Evolutionary conservation across 1,140 invertebrate species (phyloP), one percentile per base, ranked within the genome.

Genomic region (Caenorhabditis inopinata): DNA sequence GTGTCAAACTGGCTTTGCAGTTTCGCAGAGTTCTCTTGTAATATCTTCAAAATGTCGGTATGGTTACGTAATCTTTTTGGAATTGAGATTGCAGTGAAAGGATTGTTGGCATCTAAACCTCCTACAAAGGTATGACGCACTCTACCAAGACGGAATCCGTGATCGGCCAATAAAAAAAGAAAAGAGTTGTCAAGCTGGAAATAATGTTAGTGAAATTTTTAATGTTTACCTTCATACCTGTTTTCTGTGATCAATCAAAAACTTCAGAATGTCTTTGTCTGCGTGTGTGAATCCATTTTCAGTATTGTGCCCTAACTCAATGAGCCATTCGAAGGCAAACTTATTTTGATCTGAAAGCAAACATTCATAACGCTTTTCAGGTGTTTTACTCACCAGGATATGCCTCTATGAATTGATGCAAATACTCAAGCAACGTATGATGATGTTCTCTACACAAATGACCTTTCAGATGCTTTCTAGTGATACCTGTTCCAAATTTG

Each of bases 171-270:
- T n/a, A 82, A 42, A 16, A 82, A 49, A 0, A 82, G 78, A 42
- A 82, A 82, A 2, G 79, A 73, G 11, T 82, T 81, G 21, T 82
- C 78, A 11, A 82, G 18, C 81, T 81, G 68, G 3, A 81, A 62
- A 42, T 42, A 7, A 42, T 42, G 38, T 42, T 5, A 42, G 5
- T 42, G 38, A 42, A 7, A n/a, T n/a, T n/a, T n/a, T n/a, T n/a
- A n/a, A n/a, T n/a, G n/a, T n/a, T n/a, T n/a, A n/a, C 14, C 14
- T 42, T 25, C 38, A 0, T 12, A 81, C 80, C 53, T 74, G 16
- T 46, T 73, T 32, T 21, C 47, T 45, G 38, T 82, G 29, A 12
- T 42, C 1, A 0, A 53, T 21, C 35, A 82, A 16, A 42, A 80
- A 49, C 1, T 58, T 74, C 18, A 73, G 79, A 23, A 79, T 29